Evolutionary conservation across 2,797 vertebrate genomes (phyloP).

Genomic region (Betta splendens): DNA sequence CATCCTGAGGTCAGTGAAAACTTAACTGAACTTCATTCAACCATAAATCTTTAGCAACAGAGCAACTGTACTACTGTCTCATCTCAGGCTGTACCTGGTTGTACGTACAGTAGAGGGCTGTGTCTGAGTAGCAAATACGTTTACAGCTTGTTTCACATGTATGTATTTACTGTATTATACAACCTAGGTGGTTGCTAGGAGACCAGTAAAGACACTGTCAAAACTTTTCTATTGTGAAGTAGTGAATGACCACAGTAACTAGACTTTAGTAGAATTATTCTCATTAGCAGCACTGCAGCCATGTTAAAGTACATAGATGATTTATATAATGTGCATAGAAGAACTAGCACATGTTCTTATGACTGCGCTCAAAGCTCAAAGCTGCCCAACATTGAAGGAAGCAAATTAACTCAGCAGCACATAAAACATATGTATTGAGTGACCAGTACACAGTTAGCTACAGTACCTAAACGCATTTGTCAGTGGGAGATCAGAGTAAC

Average conservation of each 20-base stretch:
- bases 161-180: slow-evolving; percentile 17
- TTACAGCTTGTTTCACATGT: slow-evolving; percentile 24
- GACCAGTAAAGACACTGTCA: slow-evolving; percentile 26
- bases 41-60: slow-evolving; percentile 24
- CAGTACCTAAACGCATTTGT: too few relatives aligned
- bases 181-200: slow-evolving; percentile 48
- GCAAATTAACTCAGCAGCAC: too few relatives aligned
- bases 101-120: neutral
- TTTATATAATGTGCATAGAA: too few relatives aligned
- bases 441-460: too few relatives aligned
- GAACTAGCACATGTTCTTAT: too few relatives aligned
- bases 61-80: slow-evolving; percentile 1
- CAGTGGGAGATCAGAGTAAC: too few relatives aligned
- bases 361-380: too few relatives aligned
- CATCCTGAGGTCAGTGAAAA: slow-evolving; percentile 28
- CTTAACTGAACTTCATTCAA: slow-evolving; percentile 32
- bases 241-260: slow-evolving; percentile 30
- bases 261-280: too few relatives aligned
- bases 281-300: too few relatives aligned
- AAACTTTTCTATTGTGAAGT: slow-evolving; percentile 17
- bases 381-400: too few relatives aligned
- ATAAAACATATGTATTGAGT: too few relatives aligned
- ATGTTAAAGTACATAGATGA: too few relatives aligned
- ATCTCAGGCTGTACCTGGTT: neutral
- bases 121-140: slow-evolving; percentile 7